Evolutionary conservation across 2,113 vertebrate genomes (phyloP).

Genomic region (Phaetusa simplex): DNA sequence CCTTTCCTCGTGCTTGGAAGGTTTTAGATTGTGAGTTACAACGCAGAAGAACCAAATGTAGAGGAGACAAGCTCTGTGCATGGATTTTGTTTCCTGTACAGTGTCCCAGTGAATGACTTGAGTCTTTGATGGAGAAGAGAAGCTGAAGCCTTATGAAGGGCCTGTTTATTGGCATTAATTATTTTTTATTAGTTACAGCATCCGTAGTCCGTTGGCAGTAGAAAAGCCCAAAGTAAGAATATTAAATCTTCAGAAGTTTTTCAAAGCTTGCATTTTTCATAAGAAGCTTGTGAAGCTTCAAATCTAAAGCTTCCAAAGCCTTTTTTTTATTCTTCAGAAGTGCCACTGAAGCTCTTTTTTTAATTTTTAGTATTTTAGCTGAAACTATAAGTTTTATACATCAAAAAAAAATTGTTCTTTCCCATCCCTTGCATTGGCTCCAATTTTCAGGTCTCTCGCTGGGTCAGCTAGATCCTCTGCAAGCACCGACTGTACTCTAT

Average conservation of each 20-base stretch:
- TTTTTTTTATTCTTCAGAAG: slow-evolving; percentile 63
- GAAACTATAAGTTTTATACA: slow-evolving; percentile 44
- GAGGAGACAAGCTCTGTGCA: neutral
- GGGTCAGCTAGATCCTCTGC: neutral
- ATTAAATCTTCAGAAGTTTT: slow-evolving; percentile 71
- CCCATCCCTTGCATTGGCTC: neutral
- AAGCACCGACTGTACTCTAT: neutral
- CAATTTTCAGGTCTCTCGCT: neutral
- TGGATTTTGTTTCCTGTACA: neutral
- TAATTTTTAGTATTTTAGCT: slow-evolving; percentile 55
- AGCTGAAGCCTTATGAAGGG: slow-evolving; percentile 47
- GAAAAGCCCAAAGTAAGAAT: slow-evolving; percentile 66
- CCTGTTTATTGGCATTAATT: slow-evolving; percentile 72
- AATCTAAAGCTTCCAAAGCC: slow-evolving; percentile 64
- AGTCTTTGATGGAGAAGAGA: slow-evolving; percentile 58
- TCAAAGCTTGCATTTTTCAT: slow-evolving; percentile 74
- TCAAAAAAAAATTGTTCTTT: neutral
- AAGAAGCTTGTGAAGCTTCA: slow-evolving; percentile 70
- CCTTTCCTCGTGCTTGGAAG: accelerated
- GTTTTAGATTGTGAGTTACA: neutral
- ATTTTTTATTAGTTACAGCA: slow-evolving; percentile 70
- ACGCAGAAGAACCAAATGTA: neutral
- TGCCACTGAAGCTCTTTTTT: slow-evolving; percentile 49
- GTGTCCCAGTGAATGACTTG: neutral
- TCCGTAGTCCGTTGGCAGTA: slow-evolving; percentile 43